Base-by-base conservation (phyloP, 2,113 vertebrate species). In the Lagopus leucura region DNA sequence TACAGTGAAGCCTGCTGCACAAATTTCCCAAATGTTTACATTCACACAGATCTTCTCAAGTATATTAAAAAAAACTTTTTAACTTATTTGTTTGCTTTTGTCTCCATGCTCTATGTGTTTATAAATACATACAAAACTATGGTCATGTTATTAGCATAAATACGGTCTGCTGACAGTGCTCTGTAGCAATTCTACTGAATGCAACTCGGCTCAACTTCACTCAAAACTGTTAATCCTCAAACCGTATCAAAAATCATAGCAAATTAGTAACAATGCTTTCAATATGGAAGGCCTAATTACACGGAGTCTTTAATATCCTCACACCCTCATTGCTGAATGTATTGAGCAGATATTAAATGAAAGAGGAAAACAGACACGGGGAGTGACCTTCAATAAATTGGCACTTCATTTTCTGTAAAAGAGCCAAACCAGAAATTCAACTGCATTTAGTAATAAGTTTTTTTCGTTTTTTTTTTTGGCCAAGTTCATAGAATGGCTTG, bases 11-110 rank as follows among this genome's bases (percentile, higher is more conserved):
- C 96, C 90, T 87, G 66, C 93, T 93, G 93, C 93, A 96, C 82
- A 75, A 92, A 19, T 96, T 97, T 88, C 87, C 77, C 79, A 88
- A 79, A 83, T 92, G 97, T 98, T 98, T 98, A 97, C 97, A 97
- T 94, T 96, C 96, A 97, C 90, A 94, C 3, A 84, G 86, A 89
- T 86, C 76, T 94, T 95, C 92, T 82, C 89, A 94, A 93, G 64
- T 90, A 72, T 97, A 95, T 94, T 17, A 43, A 85, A 85, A 85
- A 48, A 71, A 88, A 88, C 76, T 86, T 54, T 95, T 92, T 96
- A 94, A 80, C 92, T 94, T 88, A 66, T 72, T 92, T 90, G 76
- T 97, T 86, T 95, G 86, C 82, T 95, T 89, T 91, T 79, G 80
- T 96, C 67, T 95, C 93, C 91, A 38, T 94, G 63, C 76, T 80